Evolutionary conservation across 2,888 invertebrate genomes (phyloP), one percentile per base, ranked within the genome.

Genomic region (Timema cristinae): DNA sequence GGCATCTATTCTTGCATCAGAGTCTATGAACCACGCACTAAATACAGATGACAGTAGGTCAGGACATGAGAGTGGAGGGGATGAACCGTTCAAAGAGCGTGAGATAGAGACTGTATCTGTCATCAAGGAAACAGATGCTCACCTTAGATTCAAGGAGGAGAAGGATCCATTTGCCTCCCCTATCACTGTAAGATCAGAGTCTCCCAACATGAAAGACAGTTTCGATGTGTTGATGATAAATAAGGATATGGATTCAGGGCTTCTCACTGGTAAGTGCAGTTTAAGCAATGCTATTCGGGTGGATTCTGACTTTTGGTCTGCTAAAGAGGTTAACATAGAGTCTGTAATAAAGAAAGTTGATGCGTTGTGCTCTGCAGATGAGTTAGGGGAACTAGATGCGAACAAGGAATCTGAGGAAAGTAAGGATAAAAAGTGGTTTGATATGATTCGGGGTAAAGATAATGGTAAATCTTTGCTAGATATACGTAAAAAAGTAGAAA

Each of bases 321-420:
- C 90, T 7, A 91, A 91, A 81, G 92, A 92, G 78, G 86, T 91
- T 1, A 92, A 91, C 78, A 91, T 92, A 75, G 92, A 92, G 76
- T 92, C 92, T 32, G 92, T 93, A 2, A 92, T 93, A 74, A 92
- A 92, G 81, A 91, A 90, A 78, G 89, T 91, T 0, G 91, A 91
- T 77, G 90, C 90, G 0, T 80, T 90, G 59, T 90, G 90, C 80
- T 83, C 84, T 7, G 81, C 81, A 10, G 85, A 85, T 75, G 83
- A 84, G 75, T 54, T 66, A 47, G 16, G 50, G 52, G 15, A 11
- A 16, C 68, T 80, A 47, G 81, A 81, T 68, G 83, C 82, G 66
- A 81, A 81, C 0, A 78, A 80, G 6, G 83, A 83, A 67, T 81
- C 80, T 2, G 78, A 79, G 54, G 80, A 80, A 50, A 76, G 74